Conservation (phyloP, 2,113 vertebrate species). For the Myocastor coypus region DNA sequence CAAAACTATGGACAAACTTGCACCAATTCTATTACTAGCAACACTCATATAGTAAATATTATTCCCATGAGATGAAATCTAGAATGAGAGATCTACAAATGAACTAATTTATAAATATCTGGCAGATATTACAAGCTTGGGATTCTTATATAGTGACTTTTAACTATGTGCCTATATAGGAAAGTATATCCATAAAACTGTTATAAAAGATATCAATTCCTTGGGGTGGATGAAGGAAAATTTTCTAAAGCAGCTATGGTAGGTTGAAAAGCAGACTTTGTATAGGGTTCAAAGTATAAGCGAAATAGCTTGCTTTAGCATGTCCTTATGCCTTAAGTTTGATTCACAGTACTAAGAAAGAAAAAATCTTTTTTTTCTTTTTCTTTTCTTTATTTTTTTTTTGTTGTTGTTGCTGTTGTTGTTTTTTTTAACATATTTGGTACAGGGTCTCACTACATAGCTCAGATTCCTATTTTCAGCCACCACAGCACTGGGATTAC, state of each 20-base stretch:
- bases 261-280: conserved; percentile 1
- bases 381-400: too few relatives aligned
- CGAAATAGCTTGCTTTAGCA: background rate
- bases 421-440: too few relatives aligned
- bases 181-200: background rate
- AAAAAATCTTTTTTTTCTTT: background rate
- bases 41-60: background rate
- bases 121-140: background rate
- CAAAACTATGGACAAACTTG: conserved; percentile 17
- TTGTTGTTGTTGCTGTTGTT: too few relatives aligned
- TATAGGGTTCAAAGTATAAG: background rate
- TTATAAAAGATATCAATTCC: background rate
- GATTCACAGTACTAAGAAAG: background rate
- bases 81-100: conserved; percentile 33
- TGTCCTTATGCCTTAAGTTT: background rate
- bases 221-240: background rate
- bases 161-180: background rate
- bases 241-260: background rate
- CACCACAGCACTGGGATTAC: too few relatives aligned
- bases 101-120: conserved; percentile 8
- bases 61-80: conserved; percentile 35
- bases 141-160: background rate
- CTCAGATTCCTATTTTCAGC: too few relatives aligned
- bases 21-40: background rate
- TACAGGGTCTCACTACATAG: too few relatives aligned